phyloP scores from a whole-genome alignment of 2,113 vertebrate species.

The Toxostoma redivivum region DNA sequence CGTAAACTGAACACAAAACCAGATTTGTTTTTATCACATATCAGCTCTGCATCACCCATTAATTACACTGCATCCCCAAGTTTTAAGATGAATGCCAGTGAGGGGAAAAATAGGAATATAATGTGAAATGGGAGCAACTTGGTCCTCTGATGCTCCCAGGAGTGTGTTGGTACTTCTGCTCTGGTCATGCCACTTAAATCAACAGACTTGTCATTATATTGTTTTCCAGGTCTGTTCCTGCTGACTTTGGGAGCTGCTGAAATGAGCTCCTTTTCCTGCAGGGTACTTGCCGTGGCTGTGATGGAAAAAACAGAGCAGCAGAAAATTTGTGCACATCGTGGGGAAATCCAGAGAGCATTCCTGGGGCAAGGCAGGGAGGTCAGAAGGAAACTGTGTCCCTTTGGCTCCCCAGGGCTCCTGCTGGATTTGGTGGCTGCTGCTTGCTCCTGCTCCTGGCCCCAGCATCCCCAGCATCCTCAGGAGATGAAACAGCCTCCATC shows the following conservation, averaged over 20 bases:
- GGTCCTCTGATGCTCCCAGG: neutral
- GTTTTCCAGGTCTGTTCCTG: neutral
- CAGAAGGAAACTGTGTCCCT: neutral
- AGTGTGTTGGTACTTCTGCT: fast-evolving
- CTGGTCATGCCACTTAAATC: neutral
- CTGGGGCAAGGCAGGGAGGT: neutral
- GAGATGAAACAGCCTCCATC: neutral
- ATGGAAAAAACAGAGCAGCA: neutral
- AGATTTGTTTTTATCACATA: neutral
- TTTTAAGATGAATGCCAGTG: neutral
- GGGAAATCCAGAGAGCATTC: neutral
- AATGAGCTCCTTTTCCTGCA: neutral
- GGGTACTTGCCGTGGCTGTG: neutral
- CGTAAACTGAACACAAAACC: neutral
- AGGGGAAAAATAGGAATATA: neutral
- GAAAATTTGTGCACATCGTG: fast-evolving
- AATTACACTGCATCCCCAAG: neutral
- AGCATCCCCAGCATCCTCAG: neutral
- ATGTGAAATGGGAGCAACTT: neutral
- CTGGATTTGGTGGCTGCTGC: neutral
- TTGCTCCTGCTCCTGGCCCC: neutral
- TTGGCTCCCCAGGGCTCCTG: neutral
- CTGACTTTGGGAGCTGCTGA: neutral
- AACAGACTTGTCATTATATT: neutral
- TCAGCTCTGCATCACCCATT: neutral